Conservation (phyloP, 2,888 invertebrate genomes). For the Lasioglossum calceatum region DNA sequence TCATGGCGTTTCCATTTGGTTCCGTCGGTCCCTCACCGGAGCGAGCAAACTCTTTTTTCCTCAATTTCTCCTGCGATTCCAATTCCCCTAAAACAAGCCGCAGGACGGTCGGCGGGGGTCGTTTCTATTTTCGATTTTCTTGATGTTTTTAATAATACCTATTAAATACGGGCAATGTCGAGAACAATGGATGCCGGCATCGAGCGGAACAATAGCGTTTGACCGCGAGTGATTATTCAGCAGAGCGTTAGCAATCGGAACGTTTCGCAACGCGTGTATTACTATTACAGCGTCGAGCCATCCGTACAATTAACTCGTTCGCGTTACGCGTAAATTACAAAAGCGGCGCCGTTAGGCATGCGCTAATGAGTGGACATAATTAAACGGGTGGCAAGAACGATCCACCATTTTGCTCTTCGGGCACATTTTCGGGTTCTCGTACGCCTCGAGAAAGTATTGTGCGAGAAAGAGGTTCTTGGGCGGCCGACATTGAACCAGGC, state of each 20-base stretch:
- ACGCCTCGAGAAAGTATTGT: not conserved
- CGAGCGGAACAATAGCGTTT: constrained; percentile 28
- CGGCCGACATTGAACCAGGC: not conserved
- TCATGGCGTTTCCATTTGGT: not conserved
- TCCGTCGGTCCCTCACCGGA: not conserved
- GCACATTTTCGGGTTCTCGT: not conserved
- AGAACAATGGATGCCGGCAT: not conserved
- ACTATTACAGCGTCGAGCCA: not conserved
- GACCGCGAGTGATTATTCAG: constrained; percentile 43
- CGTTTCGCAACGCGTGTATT: constrained; percentile 22
- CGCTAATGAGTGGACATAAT: constrained; percentile 25
- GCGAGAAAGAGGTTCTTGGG: not conserved
- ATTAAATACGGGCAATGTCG: not conserved
- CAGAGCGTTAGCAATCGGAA: constrained; percentile 1
- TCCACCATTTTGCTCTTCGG: not conserved
- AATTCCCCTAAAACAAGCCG: not conserved
- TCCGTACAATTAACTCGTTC: constrained; percentile 37
- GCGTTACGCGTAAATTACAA: constrained; percentile 20
- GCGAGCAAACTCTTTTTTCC: not conserved
- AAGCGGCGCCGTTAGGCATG: constrained; percentile 33
- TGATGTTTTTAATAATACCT: not conserved
- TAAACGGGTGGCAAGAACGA: not conserved
- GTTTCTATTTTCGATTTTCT: not conserved
- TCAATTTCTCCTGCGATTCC: not conserved
- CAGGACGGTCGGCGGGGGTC: not conserved